A percentile compares a stretch with the other conserved stretches of the same genome.
Conservation (phyloP, 2,797 vertebrate genomes). For the Neoniphon sammara region DNA sequence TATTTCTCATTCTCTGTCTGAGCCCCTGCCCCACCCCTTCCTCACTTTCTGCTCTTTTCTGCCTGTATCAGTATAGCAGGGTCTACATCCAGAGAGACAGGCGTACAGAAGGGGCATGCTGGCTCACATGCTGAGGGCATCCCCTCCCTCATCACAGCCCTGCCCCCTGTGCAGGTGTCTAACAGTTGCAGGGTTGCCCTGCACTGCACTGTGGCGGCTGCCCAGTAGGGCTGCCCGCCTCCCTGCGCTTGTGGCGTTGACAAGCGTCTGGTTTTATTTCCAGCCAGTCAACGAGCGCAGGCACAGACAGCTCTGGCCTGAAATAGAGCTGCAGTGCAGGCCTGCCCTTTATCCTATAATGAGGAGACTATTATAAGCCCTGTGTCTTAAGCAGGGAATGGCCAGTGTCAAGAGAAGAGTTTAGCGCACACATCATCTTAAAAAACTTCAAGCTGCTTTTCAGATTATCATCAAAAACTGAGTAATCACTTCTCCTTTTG, state of each 20-base stretch:
- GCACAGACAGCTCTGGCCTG: constrained; percentile 72
- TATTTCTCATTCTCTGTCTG: constrained; percentile 45
- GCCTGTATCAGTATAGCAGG: constrained; percentile 34
- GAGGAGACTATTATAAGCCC: constrained; percentile 76
- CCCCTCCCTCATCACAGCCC: constrained; percentile 15
- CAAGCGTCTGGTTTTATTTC: constrained; percentile 79
- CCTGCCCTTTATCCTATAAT: constrained; percentile 79
- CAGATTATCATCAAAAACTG: constrained; percentile 73
- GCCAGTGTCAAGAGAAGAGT: constrained; percentile 54
- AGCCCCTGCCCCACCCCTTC: constrained; percentile 48
- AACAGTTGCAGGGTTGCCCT: constrained; percentile 54
- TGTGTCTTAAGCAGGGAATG: constrained; percentile 72
- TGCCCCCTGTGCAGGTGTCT: constrained; percentile 71
- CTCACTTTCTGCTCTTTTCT: constrained; percentile 37
- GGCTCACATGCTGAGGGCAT: constrained; percentile 48
- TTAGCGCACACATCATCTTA: constrained; percentile 60
- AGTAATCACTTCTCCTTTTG: constrained; percentile 65
- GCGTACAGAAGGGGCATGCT: constrained; percentile 58
- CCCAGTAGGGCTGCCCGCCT: constrained; percentile 57
- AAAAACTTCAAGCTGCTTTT: constrained; percentile 78
- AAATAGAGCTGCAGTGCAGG: constrained; percentile 74
- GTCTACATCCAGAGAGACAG: constrained; percentile 61
- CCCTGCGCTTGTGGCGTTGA: constrained; percentile 65
- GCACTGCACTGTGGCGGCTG: constrained; percentile 46
- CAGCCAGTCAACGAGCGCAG: constrained; percentile 65